Evolutionary conservation across 2,797 vertebrate species (phyloP).

Genomic region (Megaceryle alcyon): DNA sequence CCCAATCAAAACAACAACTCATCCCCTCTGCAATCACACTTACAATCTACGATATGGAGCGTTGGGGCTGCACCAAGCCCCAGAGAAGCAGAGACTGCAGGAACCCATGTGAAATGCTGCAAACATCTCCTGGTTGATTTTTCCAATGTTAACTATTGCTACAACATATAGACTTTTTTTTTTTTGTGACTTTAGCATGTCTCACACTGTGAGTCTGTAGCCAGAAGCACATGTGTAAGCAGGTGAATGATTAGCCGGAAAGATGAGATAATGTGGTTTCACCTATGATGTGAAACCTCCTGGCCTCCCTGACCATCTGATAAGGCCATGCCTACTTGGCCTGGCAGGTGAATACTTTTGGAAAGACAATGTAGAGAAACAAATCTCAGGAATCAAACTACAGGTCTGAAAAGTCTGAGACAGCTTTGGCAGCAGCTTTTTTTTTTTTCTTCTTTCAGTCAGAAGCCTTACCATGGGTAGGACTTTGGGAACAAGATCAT

Average conservation of each 20-base stretch:
- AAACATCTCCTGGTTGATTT: background rate
- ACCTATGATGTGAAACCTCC: fast-evolving
- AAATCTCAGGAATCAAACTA: background rate
- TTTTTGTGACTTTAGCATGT: background rate
- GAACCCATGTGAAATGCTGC: background rate
- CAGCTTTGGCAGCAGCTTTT: background rate
- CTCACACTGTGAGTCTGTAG: background rate
- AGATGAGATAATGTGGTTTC: background rate
- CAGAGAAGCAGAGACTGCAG: background rate
- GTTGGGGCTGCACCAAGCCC: background rate
- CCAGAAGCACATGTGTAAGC: background rate
- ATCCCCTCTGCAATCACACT: background rate
- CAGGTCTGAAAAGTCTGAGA: background rate
- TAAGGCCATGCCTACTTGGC: fast-evolving
- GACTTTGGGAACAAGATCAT: background rate
- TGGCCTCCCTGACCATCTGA: background rate
- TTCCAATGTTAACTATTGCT: background rate
- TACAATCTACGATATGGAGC: background rate
- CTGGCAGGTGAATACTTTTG: background rate
- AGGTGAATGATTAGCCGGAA: background rate
- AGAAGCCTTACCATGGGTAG: background rate
- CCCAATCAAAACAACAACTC: background rate
- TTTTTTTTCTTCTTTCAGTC: background rate
- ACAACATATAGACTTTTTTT: background rate
- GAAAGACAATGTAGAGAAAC: background rate